phyloP scores from a whole-genome alignment of 2,888 invertebrate genomes.

The Nineta flava region DNA sequence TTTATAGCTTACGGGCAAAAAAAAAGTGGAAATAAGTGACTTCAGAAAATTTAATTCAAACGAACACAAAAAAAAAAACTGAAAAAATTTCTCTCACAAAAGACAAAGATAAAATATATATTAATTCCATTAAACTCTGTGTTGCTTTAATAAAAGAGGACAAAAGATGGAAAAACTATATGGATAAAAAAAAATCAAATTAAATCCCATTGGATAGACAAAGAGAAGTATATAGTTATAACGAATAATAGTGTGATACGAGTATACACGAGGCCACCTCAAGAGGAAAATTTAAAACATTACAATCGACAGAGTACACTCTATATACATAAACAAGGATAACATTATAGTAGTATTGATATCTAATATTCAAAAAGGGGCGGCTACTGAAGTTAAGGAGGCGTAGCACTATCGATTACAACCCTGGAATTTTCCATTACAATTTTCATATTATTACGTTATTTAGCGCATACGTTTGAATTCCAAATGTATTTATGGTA shows the following conservation, averaged over 20 bases:
- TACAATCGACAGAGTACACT: not conserved
- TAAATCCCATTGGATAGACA: constrained; percentile 1
- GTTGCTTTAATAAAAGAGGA: not conserved
- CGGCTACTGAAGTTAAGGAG: not conserved
- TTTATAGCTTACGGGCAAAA: not conserved
- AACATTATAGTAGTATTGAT: constrained; percentile 1
- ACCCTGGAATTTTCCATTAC: constrained; percentile 3
- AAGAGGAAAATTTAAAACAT: constrained; percentile 4
- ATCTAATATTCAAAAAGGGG: constrained; percentile 4
- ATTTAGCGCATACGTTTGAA: constrained; percentile 2
- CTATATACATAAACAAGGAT: not conserved
- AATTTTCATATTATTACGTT: not conserved
- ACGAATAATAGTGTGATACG: no score
- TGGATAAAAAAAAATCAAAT: not conserved
- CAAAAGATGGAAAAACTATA: not conserved
- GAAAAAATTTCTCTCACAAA: not conserved
- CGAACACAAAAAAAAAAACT: not conserved
- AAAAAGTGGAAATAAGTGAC: constrained; percentile 2
- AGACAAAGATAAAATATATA: not conserved
- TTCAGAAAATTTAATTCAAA: constrained; percentile 3
- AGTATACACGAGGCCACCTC: not conserved
- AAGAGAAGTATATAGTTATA: not conserved
- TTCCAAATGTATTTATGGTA: not conserved
- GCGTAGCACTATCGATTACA: constrained; percentile 5
- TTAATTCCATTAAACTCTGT: constrained; percentile 2